A percentile compares a stretch with the other conserved stretches of the same genome.
Conservation (phyloP, 2,888 invertebrate species). For the Dione vanillae region DNA sequence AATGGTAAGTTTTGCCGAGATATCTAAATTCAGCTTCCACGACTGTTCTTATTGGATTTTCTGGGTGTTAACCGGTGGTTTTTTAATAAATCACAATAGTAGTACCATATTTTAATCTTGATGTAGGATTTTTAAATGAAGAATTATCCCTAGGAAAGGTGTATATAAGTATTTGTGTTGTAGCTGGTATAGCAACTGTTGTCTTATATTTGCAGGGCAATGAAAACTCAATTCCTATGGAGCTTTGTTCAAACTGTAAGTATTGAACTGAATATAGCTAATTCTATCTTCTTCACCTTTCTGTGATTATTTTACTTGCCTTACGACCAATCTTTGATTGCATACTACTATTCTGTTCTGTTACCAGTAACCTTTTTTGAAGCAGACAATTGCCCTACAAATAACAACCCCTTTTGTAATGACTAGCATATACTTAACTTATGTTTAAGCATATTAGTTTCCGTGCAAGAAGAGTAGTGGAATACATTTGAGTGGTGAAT, state of each 20-base stretch:
- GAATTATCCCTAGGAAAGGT: background rate
- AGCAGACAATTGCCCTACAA: slow-evolving; percentile 34
- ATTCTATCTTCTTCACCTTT: slow-evolving; percentile 37
- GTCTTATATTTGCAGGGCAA: slow-evolving; percentile 89
- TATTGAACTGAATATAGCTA: slow-evolving; percentile 57
- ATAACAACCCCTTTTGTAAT: slow-evolving; percentile 35
- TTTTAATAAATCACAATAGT: background rate
- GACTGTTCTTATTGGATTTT: slow-evolving; percentile 20
- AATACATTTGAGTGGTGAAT: slow-evolving; percentile 47
- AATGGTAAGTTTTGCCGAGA: slow-evolving; percentile 29
- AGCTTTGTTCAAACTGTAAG: slow-evolving; percentile 98
- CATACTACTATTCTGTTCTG: slow-evolving; percentile 39
- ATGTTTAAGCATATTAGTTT: slow-evolving; percentile 38
- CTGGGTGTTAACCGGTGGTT: slow-evolving; percentile 35
- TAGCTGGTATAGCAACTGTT: slow-evolving; percentile 1
- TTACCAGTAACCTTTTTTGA: slow-evolving; percentile 38
- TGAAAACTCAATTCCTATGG: slow-evolving; percentile 97
- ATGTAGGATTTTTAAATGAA: background rate
- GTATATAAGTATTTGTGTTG: background rate
- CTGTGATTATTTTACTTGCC: slow-evolving; percentile 46
- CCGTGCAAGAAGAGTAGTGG: slow-evolving; percentile 42
- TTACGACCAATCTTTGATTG: slow-evolving; percentile 44
- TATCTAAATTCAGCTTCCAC: slow-evolving; percentile 10
- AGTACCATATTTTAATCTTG: background rate
- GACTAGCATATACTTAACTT: slow-evolving; percentile 35